Conservation (phyloP, 2,797 vertebrate species). For the Varecia variegata region DNA sequence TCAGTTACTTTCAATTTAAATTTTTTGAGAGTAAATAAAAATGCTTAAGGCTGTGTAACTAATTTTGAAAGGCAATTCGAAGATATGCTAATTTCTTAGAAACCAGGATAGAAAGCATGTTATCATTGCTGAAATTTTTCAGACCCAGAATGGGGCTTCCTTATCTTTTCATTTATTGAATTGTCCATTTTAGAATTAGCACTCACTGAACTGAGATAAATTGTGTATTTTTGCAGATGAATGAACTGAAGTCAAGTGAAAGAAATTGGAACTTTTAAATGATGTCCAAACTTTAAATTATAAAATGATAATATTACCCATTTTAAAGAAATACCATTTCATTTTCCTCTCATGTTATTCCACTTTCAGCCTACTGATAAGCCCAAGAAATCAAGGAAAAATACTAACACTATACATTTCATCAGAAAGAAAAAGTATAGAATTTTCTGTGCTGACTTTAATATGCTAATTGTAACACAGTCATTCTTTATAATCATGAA, state of each 20-base stretch:
- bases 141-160: background rate
- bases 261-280: conserved; percentile 40
- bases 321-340: conserved; percentile 11
- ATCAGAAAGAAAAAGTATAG: background rate
- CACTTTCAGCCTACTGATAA: background rate
- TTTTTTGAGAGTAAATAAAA: background rate
- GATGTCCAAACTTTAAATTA: conserved; percentile 27
- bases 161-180: conserved; percentile 51
- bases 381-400: background rate
- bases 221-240: conserved; percentile 32
- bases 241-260: conserved; percentile 44
- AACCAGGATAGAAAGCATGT: background rate
- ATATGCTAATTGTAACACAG: background rate
- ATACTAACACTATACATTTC: background rate
- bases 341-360: conserved; percentile 30
- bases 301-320: background rate
- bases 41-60: background rate
- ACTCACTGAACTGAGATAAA: conserved; percentile 22
- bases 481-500: background rate
- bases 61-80: conserved; percentile 28
- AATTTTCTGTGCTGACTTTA: background rate
- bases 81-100: conserved; percentile 21
- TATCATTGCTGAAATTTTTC: conserved; percentile 18
- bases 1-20: background rate
- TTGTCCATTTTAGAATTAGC: background rate